Conservation (phyloP, 2,888 invertebrate genomes). For the Sepiola atlantica region DNA sequence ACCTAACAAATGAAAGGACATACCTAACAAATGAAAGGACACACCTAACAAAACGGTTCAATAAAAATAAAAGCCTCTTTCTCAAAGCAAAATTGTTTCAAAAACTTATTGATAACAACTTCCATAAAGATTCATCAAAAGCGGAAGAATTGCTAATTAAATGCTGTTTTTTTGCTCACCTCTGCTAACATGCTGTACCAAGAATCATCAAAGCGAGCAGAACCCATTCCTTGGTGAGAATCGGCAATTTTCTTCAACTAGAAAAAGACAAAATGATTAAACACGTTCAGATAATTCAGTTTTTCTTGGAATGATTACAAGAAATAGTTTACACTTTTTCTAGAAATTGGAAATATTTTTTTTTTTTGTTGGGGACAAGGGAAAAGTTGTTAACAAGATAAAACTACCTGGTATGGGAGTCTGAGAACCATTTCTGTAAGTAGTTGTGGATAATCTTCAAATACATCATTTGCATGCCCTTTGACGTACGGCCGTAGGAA, state of each 20-base stretch:
- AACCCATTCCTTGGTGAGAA: slow-evolving; percentile 60
- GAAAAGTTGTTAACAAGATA: background rate
- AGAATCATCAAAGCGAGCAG: slow-evolving; percentile 66
- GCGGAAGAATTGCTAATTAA: background rate
- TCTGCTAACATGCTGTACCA: slow-evolving; percentile 73
- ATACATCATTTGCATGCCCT: slow-evolving; percentile 91
- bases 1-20: no score
- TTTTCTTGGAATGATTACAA: background rate
- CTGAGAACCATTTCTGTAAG: slow-evolving; percentile 95
- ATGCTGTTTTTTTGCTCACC: slow-evolving; percentile 55
- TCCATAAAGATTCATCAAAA: background rate
- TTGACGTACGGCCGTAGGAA: slow-evolving; percentile 90
- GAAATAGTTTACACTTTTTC: background rate
- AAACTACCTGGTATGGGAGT: slow-evolving; percentile 90
- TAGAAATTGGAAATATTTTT: no score
- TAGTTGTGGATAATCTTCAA: slow-evolving; percentile 94
- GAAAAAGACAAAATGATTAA: slow-evolving; percentile 49
- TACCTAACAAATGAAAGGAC: no score
- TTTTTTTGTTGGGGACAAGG: no score
- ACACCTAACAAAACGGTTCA: no score
- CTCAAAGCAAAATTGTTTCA: background rate
- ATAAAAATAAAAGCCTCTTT: background rate
- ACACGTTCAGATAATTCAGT: background rate
- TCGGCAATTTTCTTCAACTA: slow-evolving; percentile 74
- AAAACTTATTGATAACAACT: background rate